A percentile compares a stretch with the other conserved stretches of the same genome.
Conservation (phyloP, 2,113 vertebrate species). For the Tor tambroides region DNA sequence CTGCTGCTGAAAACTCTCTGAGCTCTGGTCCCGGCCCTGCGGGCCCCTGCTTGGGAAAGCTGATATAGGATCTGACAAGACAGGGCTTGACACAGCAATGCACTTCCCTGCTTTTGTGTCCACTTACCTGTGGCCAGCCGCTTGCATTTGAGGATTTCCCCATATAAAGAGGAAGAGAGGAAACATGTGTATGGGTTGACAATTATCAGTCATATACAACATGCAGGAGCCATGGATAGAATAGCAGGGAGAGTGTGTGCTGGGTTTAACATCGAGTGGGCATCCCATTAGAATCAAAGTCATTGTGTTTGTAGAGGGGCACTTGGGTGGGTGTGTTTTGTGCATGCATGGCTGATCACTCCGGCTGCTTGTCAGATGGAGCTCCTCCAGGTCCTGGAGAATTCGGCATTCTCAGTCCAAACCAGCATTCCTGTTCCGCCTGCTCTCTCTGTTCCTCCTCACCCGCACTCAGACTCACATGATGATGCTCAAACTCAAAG, state of each 20-base stretch:
- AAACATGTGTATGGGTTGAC: constrained; percentile 5
- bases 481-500: constrained; percentile 22
- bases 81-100: constrained; percentile 67
- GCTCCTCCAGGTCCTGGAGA: constrained; percentile 55
- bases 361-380: constrained; percentile 61
- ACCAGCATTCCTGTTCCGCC: constrained; percentile 4
- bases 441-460: constrained; percentile 7
- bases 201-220: constrained; percentile 7
- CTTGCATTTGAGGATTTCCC: constrained; percentile 51
- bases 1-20: constrained; percentile 66
- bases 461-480: neutral
- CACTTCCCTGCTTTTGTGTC: constrained; percentile 64
- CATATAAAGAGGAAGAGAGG: neutral
- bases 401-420: constrained; percentile 19
- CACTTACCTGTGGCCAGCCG: constrained; percentile 59
- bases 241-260: constrained; percentile 11
- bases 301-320: constrained; percentile 55
- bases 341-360: constrained; percentile 57
- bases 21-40: constrained; percentile 62
- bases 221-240: neutral
- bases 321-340: constrained; percentile 53
- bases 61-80: constrained; percentile 73
- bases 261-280: constrained; percentile 21
- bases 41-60: constrained; percentile 63
- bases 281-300: constrained; percentile 52